Conservation (phyloP, 1,140 invertebrate genomes). For the Ganaspis sp. region DNA sequence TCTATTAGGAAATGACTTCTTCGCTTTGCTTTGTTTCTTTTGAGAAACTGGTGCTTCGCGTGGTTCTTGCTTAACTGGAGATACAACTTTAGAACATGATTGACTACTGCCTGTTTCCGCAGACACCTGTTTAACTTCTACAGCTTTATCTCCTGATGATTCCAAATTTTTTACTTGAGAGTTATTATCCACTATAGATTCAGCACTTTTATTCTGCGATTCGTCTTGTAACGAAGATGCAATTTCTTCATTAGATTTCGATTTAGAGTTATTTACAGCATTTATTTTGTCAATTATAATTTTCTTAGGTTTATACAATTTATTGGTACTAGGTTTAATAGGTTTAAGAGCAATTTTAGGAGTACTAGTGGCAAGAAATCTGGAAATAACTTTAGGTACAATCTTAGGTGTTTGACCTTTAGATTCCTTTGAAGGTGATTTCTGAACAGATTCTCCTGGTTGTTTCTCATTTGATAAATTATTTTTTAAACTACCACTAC, state of each 20-base stretch:
- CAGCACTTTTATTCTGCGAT: background rate
- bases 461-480: background rate
- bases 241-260: constrained; percentile 12
- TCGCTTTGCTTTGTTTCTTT: constrained; percentile 62
- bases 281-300: constrained; percentile 60
- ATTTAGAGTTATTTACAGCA: constrained; percentile 53
- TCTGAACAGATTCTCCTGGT: background rate
- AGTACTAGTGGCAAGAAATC: background rate
- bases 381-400: constrained; percentile 4
- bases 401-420: background rate
- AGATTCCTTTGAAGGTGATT: background rate
- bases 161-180: background rate
- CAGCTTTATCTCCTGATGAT: background rate
- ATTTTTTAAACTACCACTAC: background rate
- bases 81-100: background rate
- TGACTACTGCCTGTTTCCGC: background rate
- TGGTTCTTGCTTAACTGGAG: constrained; percentile 17
- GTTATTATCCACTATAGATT: background rate
- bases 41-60: background rate
- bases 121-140: background rate
- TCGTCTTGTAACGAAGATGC: background rate
- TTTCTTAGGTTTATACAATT: constrained; percentile 60
- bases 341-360: constrained; percentile 16
- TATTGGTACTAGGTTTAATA: constrained; percentile 27
- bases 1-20: constrained; percentile 67